Evolutionary conservation across 2,888 invertebrate genomes (phyloP), one percentile per base, ranked within the genome.

Genomic region (Drosophila emarginata): DNA sequence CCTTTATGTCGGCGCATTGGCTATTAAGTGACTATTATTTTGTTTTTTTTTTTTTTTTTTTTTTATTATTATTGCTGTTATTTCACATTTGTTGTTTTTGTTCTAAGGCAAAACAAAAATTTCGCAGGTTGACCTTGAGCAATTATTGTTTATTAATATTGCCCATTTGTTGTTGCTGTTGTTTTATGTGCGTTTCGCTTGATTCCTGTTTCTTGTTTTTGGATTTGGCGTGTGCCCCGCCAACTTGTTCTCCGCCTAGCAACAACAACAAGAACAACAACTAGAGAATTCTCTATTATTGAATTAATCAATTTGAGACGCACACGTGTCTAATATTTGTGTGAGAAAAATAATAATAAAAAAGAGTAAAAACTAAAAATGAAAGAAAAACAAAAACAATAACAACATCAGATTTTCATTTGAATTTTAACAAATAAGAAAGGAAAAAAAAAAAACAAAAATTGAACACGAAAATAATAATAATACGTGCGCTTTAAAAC

Each of bases 81-180:
- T 70, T 76, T 74, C 50, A 52, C 56, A 74, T 74, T 77, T 87
- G 67, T 77, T 18, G 12, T 40, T 37, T 57, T 62, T 69, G 69
- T 84, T 87, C 81, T 84, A 77, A 78, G 72, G 74, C 58, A 21
- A 32, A 32, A 45, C 45, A 80, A 74, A 73, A 73, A 64, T 57
- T 78, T 77, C 66, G 65, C 73, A 73, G 64, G 71, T 72, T 76
- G 83, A 80, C 84, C 84, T 84, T 88, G 80, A 71, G 63, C 72
- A 82, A 85, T 87, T 81, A 81, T 82, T 81, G 82, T 74, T 84
- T 76, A 82, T 85, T 81, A 81, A 81, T 77, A 72, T 79, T 65
- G 63, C 58, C 18, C 21, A 53, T 73, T 67, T 73, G 64, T 40
- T 65, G 58, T 54, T 66, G 57, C 28, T 68, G 57, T 23, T 62